Base-by-base conservation (phyloP, 2,888 invertebrate genomes). In the Chymomyza caudatula region DNA sequence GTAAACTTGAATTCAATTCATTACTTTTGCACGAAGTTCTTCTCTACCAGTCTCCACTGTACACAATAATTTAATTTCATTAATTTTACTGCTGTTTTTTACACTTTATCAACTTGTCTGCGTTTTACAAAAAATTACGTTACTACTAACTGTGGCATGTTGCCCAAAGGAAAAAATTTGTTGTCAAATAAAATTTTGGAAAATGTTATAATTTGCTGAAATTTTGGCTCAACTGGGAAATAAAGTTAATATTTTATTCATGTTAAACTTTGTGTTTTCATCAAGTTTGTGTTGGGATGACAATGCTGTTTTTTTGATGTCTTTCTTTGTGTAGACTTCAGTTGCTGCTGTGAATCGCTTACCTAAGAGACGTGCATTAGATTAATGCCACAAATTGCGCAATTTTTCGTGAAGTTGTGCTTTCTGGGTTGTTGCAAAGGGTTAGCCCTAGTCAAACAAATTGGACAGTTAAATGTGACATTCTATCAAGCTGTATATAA, bases 41-140 rank as follows among this genome's bases (percentile, higher is more conserved):
- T 37, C 2, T 37, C 11, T 37, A 37, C n/a, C 29, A 37, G 29
- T 37, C 29, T 37, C 29, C 11, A 1, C 29, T 29, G 29, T 8
- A 29, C 29, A 8, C 29, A 37, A 37, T 37, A 37, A 37, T 37
- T 37, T 11, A 37, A 37, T 37, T 37, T 37, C 8, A 37, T 11
- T 37, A 37, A 37, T 37, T 11, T 11, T 37, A 11, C 29, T 37
- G 59, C 4, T 66, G 60, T 49, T 58, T 60, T 43, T 62, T 17
- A 60, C 51, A 54, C 56, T 19, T 25, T 15, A 29, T 29, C 29
- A 29, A 29, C 29, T 29, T 37, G 29, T 37, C 29, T 37, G 29
- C 29, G 29, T 11, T 37, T 37, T 37, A 37, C 29, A 11, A 37
- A 37, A 37, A 37, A 37, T 11, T 1, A 37, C 1, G 11, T 8